phyloP scores from a whole-genome alignment of 2,888 invertebrate genomes.

The Cephus sareptanus region DNA sequence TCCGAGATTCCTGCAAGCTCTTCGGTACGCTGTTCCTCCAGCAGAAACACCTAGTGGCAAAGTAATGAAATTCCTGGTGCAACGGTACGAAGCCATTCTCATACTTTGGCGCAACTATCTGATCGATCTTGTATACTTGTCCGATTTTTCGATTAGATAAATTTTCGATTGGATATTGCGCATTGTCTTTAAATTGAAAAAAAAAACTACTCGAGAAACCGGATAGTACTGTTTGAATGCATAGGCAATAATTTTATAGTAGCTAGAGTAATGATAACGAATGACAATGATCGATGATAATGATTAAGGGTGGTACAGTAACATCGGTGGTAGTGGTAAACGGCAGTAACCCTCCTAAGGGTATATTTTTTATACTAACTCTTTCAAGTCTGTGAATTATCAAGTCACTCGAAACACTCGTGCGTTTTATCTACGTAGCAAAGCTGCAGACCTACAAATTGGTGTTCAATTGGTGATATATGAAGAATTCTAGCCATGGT shows the following conservation, averaged over 20 bases:
- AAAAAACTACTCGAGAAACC: not conserved
- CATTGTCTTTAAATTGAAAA: not conserved
- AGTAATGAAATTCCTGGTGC: not conserved
- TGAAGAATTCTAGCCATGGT: slow-evolving; percentile 59
- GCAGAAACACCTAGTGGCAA: slow-evolving; percentile 69
- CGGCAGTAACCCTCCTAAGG: not conserved
- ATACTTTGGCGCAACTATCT: not conserved
- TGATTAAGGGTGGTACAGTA: not conserved
- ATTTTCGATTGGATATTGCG: not conserved
- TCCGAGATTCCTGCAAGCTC: slow-evolving; percentile 65
- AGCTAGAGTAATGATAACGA: not conserved
- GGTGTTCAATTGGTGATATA: slow-evolving; percentile 23
- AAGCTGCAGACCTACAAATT: slow-evolving; percentile 50
- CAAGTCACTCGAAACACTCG: not conserved
- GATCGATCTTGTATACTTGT: not conserved
- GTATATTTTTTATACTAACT: not conserved
- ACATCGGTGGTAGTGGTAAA: not conserved
- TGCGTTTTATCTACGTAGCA: slow-evolving; percentile 43
- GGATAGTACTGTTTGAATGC: not conserved
- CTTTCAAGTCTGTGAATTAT: not conserved
- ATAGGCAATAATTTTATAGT: not conserved
- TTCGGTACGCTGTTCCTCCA: slow-evolving; percentile 70
- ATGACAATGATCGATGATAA: not conserved
- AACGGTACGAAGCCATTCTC: not conserved
- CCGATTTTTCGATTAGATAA: not conserved